A percentile compares a stretch with the other conserved stretches of the same genome.
phyloP scores from a whole-genome alignment of 2,888 invertebrate genomes.

The Exocentrus adspersus region DNA sequence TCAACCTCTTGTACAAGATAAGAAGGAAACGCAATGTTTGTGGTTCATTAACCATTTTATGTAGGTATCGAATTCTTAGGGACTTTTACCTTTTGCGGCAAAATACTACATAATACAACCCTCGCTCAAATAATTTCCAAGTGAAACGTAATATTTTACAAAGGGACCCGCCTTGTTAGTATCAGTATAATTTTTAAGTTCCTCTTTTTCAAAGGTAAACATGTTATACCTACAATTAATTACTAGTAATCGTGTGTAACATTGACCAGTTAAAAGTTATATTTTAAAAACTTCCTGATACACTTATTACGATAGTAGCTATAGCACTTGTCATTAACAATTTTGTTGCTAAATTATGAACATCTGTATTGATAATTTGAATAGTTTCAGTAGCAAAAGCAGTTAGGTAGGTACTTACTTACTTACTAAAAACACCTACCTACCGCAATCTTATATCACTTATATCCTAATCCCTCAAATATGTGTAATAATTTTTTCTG shows the following conservation, averaged over 20 bases:
- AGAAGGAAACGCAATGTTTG: conserved; percentile 38
- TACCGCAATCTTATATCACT: too few species aligned
- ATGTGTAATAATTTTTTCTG: too few species aligned
- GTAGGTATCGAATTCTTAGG: conserved; percentile 26
- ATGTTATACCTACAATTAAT: conserved; percentile 11
- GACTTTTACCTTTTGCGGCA: conserved; percentile 48
- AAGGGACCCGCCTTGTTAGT: conserved; percentile 15
- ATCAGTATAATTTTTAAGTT: conserved; percentile 8
- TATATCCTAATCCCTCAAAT: too few species aligned
- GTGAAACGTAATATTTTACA: conserved; percentile 29
- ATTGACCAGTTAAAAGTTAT: not conserved
- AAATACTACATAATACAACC: conserved; percentile 30
- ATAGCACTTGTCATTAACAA: too few species aligned
- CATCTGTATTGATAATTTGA: too few species aligned
- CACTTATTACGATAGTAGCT: not conserved
- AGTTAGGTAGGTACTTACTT: too few species aligned
- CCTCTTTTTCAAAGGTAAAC: conserved; percentile 3
- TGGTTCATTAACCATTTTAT: conserved; percentile 34
- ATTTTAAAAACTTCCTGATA: not conserved
- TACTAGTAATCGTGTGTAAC: conserved; percentile 5
- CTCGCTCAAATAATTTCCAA: conserved; percentile 34
- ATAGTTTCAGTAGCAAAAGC: too few species aligned
- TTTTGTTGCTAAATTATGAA: too few species aligned
- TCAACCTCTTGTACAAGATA: conserved; percentile 8
- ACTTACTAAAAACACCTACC: too few species aligned